Evolutionary conservation across 2,888 invertebrate species (phyloP), one percentile per base, ranked within the genome.

Genomic region (Limnephilus lunatus): DNA sequence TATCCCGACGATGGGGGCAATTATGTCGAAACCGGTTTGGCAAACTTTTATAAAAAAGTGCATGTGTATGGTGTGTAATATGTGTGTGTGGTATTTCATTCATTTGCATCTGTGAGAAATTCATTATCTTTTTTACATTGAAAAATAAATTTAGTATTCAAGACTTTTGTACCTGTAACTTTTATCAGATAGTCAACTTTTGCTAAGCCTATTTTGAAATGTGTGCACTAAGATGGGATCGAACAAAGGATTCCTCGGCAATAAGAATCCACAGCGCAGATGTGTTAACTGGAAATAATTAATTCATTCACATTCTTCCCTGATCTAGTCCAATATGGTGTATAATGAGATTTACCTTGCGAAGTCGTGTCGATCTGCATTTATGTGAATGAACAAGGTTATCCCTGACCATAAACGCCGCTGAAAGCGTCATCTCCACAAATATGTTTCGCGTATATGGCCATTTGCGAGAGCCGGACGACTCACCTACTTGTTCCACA

Each of bases 371-470:
- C 39, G 30, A 89, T 85, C 44, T 91, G 89, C 68, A 89, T 68
- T 91, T 80, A 15, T 68, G 80, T 89, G 83, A 82, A 68, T 89
- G 89, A 83, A 89, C 89, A 89, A 91, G 91, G 91, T 83, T 89
- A 44, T 68, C 39, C 85, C 88, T 88, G 31, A 32, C 91, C 91
- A 81, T 91, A 89, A 35, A 68, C 81, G 89, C 68, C 25, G 82
- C 80, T 83, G 32, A 91, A 91, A 83, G 89, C 91, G 89, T 91
- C 91, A 89, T 91, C 91, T 91, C 86, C 82, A 48, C 48, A 82
- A 82, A 82, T 85, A 85, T 85, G 68, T 53, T 30, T 53, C 53
- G 68, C 48, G 19, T 25, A 32, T 90, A 85, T 80, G 90, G 90
- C 85, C 85, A 90, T 90, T 85, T 81, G 88, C 39, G 39, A 32